These are phyloP conservation scores for Euborellia annulipes DNA, from an alignment of 1,140 invertebrate species.

Conservation along the genomic window DNA sequence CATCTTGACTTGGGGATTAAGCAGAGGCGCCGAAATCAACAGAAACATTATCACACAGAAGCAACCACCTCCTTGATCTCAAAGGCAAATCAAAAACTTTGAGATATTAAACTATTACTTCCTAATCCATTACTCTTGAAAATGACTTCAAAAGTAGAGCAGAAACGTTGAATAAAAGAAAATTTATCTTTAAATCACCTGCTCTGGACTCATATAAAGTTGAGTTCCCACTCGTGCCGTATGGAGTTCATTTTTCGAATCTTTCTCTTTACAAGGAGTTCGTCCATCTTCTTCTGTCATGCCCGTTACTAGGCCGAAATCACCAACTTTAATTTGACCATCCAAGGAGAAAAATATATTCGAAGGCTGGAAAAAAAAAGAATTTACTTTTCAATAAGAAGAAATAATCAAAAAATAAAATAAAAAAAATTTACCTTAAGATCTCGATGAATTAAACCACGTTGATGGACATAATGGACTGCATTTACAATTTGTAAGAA, in stretches of 20 bases:
- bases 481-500: constrained; percentile 88
- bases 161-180: no score
- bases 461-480: constrained; percentile 85
- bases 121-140: no score
- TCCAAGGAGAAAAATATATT: constrained; percentile 92
- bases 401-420: constrained; percentile 1
- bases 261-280: constrained; percentile 5
- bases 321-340: constrained; percentile 84
- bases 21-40: no score
- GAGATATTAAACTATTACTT: no score
- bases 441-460: constrained; percentile 85
- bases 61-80: no score
- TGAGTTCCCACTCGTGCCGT: constrained; percentile 71
- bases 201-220: constrained; percentile 96
- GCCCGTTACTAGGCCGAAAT: constrained; percentile 88
- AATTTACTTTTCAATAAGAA: constrained; percentile 2
- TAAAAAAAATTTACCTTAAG: constrained; percentile 50
- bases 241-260: constrained; percentile 26
- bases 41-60: no score
- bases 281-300: constrained; percentile 42
- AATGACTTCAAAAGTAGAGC: no score
- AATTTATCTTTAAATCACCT: no score
- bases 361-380: constrained; percentile 50
- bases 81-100: no score
- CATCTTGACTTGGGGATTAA: no score